Evolutionary conservation across 1,140 invertebrate genomes (phyloP).

Genomic region (Hirudo medicinalis): DNA sequence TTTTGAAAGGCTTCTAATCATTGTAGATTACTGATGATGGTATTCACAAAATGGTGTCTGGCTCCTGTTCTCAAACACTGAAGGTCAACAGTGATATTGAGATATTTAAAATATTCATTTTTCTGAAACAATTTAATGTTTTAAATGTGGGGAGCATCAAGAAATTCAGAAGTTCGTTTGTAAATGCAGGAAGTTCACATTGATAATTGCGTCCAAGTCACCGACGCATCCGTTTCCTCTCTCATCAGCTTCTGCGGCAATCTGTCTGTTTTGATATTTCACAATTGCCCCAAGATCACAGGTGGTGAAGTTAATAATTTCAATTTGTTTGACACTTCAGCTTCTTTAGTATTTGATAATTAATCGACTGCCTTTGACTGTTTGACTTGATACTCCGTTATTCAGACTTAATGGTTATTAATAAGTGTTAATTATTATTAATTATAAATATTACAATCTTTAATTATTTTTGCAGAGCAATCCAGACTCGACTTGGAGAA

Average conservation of each 20-base stretch:
- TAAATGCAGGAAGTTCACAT: not conserved
- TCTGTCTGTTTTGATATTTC: not conserved
- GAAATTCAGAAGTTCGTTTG: not conserved
- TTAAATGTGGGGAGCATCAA: not conserved
- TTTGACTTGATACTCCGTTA: not conserved
- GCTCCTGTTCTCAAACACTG: not conserved
- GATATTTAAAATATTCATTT: not conserved
- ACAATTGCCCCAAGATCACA: not conserved
- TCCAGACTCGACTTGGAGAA: not conserved
- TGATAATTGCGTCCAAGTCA: not conserved
- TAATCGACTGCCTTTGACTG: not conserved
- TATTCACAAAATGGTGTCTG: not conserved
- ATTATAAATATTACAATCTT: too few species aligned
- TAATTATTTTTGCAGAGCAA: not conserved
- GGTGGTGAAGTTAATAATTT: not conserved
- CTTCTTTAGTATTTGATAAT: too few species aligned
- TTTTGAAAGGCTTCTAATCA: not conserved
- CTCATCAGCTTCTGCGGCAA: not conserved
- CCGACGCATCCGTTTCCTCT: not conserved
- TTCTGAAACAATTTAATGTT: too few species aligned
- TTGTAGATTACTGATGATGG: slow-evolving; percentile 7
- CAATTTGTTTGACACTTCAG: too few species aligned
- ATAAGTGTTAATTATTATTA: not conserved
- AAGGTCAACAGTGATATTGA: not conserved
- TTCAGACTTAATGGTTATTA: too few species aligned